A percentile compares a stretch with the other conserved stretches of the same genome.
Evolutionary conservation across 2,888 invertebrate genomes (phyloP).

Genomic region (Drosophila diplacantha): DNA sequence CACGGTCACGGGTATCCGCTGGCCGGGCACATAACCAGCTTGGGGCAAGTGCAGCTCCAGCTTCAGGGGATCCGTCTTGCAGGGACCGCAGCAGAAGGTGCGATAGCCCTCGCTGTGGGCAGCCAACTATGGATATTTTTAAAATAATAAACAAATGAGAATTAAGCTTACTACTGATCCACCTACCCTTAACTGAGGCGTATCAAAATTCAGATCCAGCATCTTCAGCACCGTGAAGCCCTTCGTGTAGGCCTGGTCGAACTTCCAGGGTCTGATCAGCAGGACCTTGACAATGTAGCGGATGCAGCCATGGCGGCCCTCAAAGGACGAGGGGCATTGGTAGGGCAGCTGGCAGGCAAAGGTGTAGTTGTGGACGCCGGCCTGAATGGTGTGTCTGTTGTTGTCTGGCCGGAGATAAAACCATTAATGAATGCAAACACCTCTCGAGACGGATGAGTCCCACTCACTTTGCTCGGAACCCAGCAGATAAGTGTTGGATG

Average conservation of each 20-base stretch:
- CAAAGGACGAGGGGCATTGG: constrained; percentile 87
- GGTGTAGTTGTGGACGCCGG: constrained; percentile 79
- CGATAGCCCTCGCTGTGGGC: constrained; percentile 68
- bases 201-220: constrained; percentile 86
- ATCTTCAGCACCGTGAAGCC: constrained; percentile 88
- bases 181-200: constrained; percentile 59
- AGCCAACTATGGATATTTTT: constrained; percentile 57
- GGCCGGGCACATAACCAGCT: constrained; percentile 75
- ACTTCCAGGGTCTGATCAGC: constrained; percentile 90
- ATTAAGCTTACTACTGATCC: too few species aligned
- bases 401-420: constrained; percentile 33
- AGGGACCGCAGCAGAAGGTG: constrained; percentile 74
- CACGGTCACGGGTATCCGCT: constrained; percentile 73
- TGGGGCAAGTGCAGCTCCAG: constrained; percentile 71
- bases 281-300: constrained; percentile 87
- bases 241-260: constrained; percentile 86
- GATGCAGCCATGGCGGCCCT: constrained; percentile 85
- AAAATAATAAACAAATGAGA: not conserved
- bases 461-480: constrained; percentile 79
- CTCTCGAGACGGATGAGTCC: not conserved
- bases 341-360: constrained; percentile 79
- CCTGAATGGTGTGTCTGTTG: constrained; percentile 50
- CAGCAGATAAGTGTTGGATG: constrained; percentile 77
- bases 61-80: constrained; percentile 71
- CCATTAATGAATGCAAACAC: constrained; percentile 8